Evolutionary conservation across 2,113 vertebrate species (phyloP), one percentile per base, ranked within the genome.

Genomic region (Pseudorhombus dupliciocellatus): DNA sequence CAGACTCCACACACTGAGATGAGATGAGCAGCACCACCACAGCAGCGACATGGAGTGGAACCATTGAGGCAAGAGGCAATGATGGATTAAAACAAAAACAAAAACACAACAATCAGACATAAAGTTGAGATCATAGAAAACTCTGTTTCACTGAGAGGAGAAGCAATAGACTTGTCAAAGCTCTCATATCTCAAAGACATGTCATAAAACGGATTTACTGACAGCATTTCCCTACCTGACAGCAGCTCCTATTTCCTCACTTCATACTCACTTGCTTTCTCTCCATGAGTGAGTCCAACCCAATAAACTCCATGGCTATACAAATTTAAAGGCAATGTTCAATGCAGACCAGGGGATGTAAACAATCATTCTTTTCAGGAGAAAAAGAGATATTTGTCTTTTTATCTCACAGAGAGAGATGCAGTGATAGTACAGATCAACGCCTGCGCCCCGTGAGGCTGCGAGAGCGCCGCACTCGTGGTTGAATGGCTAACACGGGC

Each of bases 91-190:
- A 59, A 57, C 22, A 53, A 21, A n/a, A 50, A 50, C 42, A 9
- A 6, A 15, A 70, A 60, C 0, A 14, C 24, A 22, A 50, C 42
- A 56, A 56, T 31, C 20, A 57, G 55, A n/a, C n/a, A 58, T 2
- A 22, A 14, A 18, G 20, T 44, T 8, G 14, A 14, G n/a, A 20
- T 10, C n/a, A 54, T 7, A 54, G 22, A 15, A 25, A 26, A n/a
- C n/a, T n/a, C 22, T 54, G 37, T 48, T 55, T 58, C 37, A 26
- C 54, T 30, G 34, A 61, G 15, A 15, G 16, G 22, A 26, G 51
- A 48, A 50, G 46, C 46, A 60, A 31, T 56, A 52, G 37, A 54
- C 30, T 51, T 69, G 53, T 54, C 70, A 79, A 61, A 64, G 25
- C 52, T 52, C 24, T 62, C 31, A 50, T n/a, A 8, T 25, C 6